Percentiles rank a stretch among this genome's conserved stretches.
These are phyloP conservation scores for Ethmia dodecea DNA, from an alignment of 2,888 invertebrate genomes.

Conservation along the genomic window DNA sequence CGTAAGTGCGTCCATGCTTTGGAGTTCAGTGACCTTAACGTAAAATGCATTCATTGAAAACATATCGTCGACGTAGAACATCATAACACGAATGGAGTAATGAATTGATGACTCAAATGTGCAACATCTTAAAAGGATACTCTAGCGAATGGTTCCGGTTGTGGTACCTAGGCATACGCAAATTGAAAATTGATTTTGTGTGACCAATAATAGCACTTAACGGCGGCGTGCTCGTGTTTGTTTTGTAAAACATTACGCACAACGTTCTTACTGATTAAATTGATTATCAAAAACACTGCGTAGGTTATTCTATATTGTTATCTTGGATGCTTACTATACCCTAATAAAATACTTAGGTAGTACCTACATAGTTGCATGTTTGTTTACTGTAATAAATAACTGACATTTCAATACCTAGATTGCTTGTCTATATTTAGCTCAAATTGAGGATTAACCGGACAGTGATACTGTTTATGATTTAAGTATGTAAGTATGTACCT, in stretches of 20 bases:
- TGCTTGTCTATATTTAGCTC: neutral
- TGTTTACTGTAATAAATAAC: no score
- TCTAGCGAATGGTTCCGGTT: conserved; percentile 33
- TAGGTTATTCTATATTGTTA: neutral
- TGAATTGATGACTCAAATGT: conserved; percentile 19
- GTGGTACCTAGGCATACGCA: conserved; percentile 26
- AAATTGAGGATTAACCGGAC: neutral
- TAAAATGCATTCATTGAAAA: conserved; percentile 75
- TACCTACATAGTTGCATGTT: no score
- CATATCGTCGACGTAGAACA: conserved; percentile 61
- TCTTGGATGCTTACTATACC: neutral
- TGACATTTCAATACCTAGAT: no score
- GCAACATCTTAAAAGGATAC: conserved; percentile 23
- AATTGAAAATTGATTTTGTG: conserved; percentile 47
- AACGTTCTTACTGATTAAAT: conserved; percentile 16
- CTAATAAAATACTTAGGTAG: no score
- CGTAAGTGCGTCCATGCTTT: conserved; percentile 75
- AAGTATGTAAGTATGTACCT: no score
- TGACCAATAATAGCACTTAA: conserved; percentile 27
- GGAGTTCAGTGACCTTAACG: conserved; percentile 72
- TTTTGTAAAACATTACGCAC: conserved; percentile 24
- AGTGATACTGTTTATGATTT: no score
- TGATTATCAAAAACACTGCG: conserved; percentile 4
- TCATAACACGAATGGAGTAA: conserved; percentile 29
- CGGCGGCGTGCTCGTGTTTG: conserved; percentile 23